phyloP scores from a whole-genome alignment of 2,797 vertebrate genomes.

The Thalassophryne amazonica region DNA sequence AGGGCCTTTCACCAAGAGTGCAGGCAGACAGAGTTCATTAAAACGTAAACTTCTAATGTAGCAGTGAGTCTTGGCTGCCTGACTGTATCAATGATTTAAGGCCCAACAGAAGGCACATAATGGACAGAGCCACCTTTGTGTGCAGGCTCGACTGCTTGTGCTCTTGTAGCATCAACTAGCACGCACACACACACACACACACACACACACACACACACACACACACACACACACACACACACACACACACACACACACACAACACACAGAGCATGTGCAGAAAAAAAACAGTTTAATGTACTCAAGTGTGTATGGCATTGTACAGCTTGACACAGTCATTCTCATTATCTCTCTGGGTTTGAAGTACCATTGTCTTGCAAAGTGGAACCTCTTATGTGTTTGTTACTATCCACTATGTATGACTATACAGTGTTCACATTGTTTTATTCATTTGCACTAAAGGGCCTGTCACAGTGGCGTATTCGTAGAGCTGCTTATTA shows the following conservation, averaged over 20 bases:
- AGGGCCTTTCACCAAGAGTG: slow-evolving; percentile 9
- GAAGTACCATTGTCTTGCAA: slow-evolving; percentile 23
- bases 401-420: slow-evolving; percentile 62
- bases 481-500: too few relatives aligned
- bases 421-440: slow-evolving; percentile 25
- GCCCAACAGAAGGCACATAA: slow-evolving; percentile 51
- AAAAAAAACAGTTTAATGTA: slow-evolving; percentile 41
- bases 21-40: slow-evolving; percentile 55
- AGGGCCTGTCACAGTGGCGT: too few relatives aligned
- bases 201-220: neutral
- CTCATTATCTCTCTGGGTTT: slow-evolving; percentile 20
- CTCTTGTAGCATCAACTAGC: slow-evolving; percentile 37
- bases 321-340: slow-evolving; percentile 24
- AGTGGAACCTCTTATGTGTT: slow-evolving; percentile 44
- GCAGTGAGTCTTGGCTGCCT: slow-evolving; percentile 33
- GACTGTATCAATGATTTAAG: slow-evolving; percentile 74
- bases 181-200: slow-evolving; percentile 16
- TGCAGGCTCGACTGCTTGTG: slow-evolving; percentile 33
- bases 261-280: slow-evolving; percentile 16
- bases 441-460: slow-evolving; percentile 46
- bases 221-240: neutral
- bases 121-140: slow-evolving; percentile 55
- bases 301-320: slow-evolving; percentile 37
- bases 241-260: slow-evolving; percentile 17
- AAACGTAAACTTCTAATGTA: slow-evolving; percentile 72